phyloP scores from a whole-genome alignment of 1,140 invertebrate species.

The Scaptomyza graminum region DNA sequence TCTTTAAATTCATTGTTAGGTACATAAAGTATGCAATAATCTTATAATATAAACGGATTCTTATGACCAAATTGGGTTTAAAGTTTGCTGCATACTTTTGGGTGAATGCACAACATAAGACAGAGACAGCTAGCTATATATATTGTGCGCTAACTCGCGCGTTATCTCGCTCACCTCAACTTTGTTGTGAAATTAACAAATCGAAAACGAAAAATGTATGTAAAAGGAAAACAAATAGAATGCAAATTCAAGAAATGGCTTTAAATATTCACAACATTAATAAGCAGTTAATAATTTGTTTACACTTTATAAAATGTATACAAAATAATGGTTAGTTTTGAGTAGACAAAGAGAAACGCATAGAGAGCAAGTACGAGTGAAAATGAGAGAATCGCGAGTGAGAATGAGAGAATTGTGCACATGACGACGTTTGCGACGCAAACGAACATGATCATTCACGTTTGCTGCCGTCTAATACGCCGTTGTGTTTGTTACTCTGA shows the following conservation, averaged over 20 bases:
- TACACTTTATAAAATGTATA: not conserved
- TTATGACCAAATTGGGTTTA: not conserved
- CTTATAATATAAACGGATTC: not conserved
- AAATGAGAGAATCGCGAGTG: no score
- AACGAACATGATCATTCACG: slow-evolving; percentile 52
- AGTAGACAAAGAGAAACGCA: not conserved
- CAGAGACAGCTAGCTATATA: slow-evolving; percentile 22
- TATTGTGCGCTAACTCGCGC: not conserved
- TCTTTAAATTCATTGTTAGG: not conserved
- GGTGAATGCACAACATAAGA: not conserved
- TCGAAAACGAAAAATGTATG: slow-evolving; percentile 10
- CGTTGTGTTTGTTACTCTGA: not conserved
- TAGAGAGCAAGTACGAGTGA: not conserved
- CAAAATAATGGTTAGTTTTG: not conserved
- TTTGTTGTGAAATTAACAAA: slow-evolving; percentile 46
- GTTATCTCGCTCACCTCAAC: slow-evolving; percentile 26
- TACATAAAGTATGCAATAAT: slow-evolving; percentile 5
- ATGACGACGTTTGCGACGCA: slow-evolving; percentile 18
- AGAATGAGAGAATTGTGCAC: slow-evolving; percentile 34
- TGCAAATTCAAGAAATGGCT: not conserved
- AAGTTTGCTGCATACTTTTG: slow-evolving; percentile 42
- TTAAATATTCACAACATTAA: slow-evolving; percentile 2
- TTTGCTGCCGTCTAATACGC: not conserved
- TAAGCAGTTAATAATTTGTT: slow-evolving; percentile 3
- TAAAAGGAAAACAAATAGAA: not conserved